Evolutionary conservation across 1,140 invertebrate genomes (phyloP), one percentile per base, ranked within the genome.

Genomic region (Acyrthosiphon pisum): DNA sequence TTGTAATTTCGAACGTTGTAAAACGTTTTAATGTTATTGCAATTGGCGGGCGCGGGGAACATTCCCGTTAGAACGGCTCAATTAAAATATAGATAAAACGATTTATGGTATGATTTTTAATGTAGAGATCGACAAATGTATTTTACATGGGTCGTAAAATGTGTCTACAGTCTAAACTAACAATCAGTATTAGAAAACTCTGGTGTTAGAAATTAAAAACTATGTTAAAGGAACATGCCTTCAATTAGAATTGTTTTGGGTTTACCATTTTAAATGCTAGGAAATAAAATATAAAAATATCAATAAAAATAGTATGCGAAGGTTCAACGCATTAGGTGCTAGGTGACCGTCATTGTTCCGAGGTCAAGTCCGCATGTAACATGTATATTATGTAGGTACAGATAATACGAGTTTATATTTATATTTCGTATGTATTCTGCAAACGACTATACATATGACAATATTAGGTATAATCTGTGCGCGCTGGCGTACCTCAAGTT

Each of bases 401-500:
- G n/a, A 76, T n/a, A 76, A n/a, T 18, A 20, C 4, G 14, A 14
- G 11, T 76, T 18, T 76, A 76, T 18, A 76, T 18, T 23, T 22
- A 22, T 22, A 53, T 76, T 76, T n/a, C 14, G 30, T n/a, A n/a
- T n/a, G 60, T 18, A n/a, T 76, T 18, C 60, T 76, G n/a, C 30
- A 20, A n/a, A n/a, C 60, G 30, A 4, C 30, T 11, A 68, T 3
- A 68, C 11, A 53, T 23, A 53, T 53, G 6, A 53, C 6, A 53
- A 53, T 53, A 22, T 53, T 53, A 23, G 20, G 20, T 53, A 76
- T n/a, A 18, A n/a, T 76, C n/a, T n/a, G 60, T 9, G 14, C 23
- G 3, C 37, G 8, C 26, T 41, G 23, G 53, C 35, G 37, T 83
- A 92, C 91, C 91, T 92, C n/a, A 92, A 20, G 35, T 92, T 92